Base-by-base conservation (phyloP, 2,888 invertebrate species). In the Microctonus hyperodae region DNA sequence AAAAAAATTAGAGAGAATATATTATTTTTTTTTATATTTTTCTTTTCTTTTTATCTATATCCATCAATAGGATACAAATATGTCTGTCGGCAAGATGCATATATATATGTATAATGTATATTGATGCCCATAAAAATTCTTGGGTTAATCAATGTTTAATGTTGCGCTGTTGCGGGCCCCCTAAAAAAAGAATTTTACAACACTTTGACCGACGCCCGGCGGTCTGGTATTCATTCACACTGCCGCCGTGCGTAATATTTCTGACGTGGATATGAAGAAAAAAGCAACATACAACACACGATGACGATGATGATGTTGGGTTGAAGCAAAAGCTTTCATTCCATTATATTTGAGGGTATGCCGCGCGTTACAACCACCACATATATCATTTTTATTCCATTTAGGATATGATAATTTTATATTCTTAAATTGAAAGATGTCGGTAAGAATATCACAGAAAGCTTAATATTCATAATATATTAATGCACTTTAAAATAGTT, bases 131-230 rank as follows among this genome's bases (percentile, higher is more conserved):
- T 79, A 79, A 78, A 78, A 79, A 79, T 79, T 78, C 78, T 76
- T 75, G 72, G 75, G 77, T 77, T 77, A 78, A 79, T 78, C 77
- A 77, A 76, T 79, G 75, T 76, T 76, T 75, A 75, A 74, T 75
- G 75, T 76, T 75, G 70, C 70, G 70, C 70, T 64, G 61, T 62
- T 64, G 72, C 65, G 72, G 72, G 44, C 16, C 6, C 40, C 16
- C n/a, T 7, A 16, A 44, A 44, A 44, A 71, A 71, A 69, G 68
- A 70, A 69, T 74, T 77, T 78, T 78, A 78, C 73, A 75, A 72
- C 76, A 72, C 72, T 72, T 44, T 66, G 69, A 67, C 71, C 68
- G 67, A 70, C 61, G 70, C 53, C 61, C 44, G 66, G 51, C 70
- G 69, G 71, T 65, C 70, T 70, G 62, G 44, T 44, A 44, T 44